Percentiles rank a stretch among this genome's conserved stretches.
phyloP scores from a whole-genome alignment of 1,140 invertebrate species.

The Danaus plexippus region DNA sequence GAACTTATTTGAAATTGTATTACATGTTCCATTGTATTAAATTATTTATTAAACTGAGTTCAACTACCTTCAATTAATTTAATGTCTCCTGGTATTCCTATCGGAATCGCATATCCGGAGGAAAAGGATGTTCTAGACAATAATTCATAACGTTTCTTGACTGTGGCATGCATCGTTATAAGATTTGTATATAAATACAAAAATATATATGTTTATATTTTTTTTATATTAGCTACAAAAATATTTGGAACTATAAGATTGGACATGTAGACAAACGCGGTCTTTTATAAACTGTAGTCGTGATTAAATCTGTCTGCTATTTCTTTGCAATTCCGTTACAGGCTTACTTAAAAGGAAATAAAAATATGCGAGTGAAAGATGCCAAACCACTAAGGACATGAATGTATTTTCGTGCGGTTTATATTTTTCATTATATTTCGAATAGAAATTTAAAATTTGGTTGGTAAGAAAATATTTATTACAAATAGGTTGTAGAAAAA shows the following conservation, averaged over 20 bases:
- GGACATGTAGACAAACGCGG: neutral
- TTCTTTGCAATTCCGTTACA: constrained; percentile 18
- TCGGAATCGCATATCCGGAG: constrained; percentile 13
- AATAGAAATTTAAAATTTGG: constrained; percentile 5
- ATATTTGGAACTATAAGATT: no score
- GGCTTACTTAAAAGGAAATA: constrained; percentile 9
- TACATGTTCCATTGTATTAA: neutral
- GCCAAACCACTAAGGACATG: neutral
- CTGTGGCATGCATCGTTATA: constrained; percentile 1
- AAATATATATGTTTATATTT: neutral
- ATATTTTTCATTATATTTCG: neutral
- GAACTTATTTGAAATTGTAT: no score
- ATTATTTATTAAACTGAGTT: constrained; percentile 1
- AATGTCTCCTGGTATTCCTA: neutral
- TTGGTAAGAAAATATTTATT: no score
- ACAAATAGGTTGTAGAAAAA: no score
- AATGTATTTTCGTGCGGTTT: neutral
- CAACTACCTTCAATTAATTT: neutral
- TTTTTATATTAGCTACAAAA: constrained; percentile 1
- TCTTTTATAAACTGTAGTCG: constrained; percentile 6
- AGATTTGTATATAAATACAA: no score
- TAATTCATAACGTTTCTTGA: constrained; percentile 9
- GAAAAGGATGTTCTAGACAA: constrained; percentile 27
- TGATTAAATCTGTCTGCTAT: constrained; percentile 21
- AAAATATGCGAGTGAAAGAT: neutral